phyloP scores from a whole-genome alignment of 2,888 invertebrate species.

The Hirtodrosophila histrioides region DNA sequence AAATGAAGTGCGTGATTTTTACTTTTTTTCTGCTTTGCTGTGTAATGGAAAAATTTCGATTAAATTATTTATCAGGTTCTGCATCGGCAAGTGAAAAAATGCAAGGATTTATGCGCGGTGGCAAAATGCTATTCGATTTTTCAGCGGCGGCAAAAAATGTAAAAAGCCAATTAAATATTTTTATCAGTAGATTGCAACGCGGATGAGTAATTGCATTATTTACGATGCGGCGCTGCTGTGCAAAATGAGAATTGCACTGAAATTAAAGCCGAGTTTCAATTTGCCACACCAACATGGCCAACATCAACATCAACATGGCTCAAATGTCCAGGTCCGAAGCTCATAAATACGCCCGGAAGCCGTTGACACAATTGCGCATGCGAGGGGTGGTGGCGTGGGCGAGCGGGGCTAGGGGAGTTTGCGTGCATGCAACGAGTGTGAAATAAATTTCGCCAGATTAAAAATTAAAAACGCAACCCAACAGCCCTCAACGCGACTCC shows the following conservation, averaged over 20 bases:
- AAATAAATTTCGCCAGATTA: constrained; percentile 73
- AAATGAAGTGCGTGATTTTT: constrained; percentile 75
- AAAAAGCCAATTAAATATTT: constrained; percentile 79
- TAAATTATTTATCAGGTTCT: constrained; percentile 76
- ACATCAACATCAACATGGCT: constrained; percentile 48
- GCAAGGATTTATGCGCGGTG: constrained; percentile 69
- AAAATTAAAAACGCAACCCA: constrained; percentile 56
- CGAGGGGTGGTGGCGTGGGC: background rate
- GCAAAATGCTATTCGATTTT: constrained; percentile 72
- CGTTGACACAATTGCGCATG: constrained; percentile 52
- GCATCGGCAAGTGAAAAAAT: constrained; percentile 55
- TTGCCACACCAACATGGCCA: constrained; percentile 55
- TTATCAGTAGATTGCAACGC: constrained; percentile 76
- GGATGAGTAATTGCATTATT: constrained; percentile 80
- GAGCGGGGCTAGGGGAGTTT: background rate
- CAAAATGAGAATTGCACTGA: constrained; percentile 31
- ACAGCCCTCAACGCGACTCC: constrained; percentile 11
- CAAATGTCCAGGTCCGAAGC: constrained; percentile 31
- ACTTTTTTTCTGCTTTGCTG: constrained; percentile 24
- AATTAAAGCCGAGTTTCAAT: constrained; percentile 71
- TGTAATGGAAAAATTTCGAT: constrained; percentile 73
- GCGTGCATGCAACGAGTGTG: constrained; percentile 65
- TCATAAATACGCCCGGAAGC: constrained; percentile 69
- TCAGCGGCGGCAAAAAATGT: constrained; percentile 22
- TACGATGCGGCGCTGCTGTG: constrained; percentile 46